Evolutionary conservation across 2,113 vertebrate genomes (phyloP).

Genomic region (Macquaria ambigua): DNA sequence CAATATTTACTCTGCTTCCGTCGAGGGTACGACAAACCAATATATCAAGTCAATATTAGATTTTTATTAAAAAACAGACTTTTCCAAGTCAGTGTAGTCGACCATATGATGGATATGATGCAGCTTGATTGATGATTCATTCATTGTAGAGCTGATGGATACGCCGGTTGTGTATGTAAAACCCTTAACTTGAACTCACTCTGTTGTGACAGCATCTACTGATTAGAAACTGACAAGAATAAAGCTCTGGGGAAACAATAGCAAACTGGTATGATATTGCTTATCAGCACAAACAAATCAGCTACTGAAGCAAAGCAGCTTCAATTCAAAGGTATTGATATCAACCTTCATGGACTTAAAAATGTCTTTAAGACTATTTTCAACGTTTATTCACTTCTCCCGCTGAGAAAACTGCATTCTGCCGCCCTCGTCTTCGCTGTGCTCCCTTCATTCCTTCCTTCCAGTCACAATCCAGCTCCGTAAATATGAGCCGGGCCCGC

Average conservation of each 20-base stretch:
- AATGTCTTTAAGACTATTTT: constrained; percentile 12
- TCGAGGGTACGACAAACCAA: constrained; percentile 34
- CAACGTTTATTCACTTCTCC: constrained; percentile 47
- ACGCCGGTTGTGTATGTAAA: constrained; percentile 4
- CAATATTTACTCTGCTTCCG: constrained; percentile 34
- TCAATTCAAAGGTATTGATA: constrained; percentile 7
- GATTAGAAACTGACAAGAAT: constrained; percentile 1
- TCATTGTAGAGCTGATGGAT: constrained; percentile 16
- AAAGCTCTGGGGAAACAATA: constrained; percentile 2
- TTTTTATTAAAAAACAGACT: constrained; percentile 45
- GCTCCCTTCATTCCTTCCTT: constrained; percentile 37
- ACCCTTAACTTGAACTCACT: neutral
- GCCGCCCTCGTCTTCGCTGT: constrained; percentile 3
- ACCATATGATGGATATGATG: constrained; percentile 24
- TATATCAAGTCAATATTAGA: constrained; percentile 53
- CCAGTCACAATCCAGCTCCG: constrained; percentile 49
- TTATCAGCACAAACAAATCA: neutral
- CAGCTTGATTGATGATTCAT: constrained; percentile 24
- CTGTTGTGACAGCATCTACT: neutral
- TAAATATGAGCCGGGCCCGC: constrained; percentile 70
- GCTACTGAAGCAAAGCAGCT: neutral
- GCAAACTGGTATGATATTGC: neutral
- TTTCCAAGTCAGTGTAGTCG: constrained; percentile 9
- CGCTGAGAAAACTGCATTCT: constrained; percentile 31
- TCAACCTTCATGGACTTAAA: neutral